Percentiles rank a stretch among this genome's conserved stretches.
Evolutionary conservation across 2,113 vertebrate genomes (phyloP).

Genomic region (Labeo rohita): DNA sequence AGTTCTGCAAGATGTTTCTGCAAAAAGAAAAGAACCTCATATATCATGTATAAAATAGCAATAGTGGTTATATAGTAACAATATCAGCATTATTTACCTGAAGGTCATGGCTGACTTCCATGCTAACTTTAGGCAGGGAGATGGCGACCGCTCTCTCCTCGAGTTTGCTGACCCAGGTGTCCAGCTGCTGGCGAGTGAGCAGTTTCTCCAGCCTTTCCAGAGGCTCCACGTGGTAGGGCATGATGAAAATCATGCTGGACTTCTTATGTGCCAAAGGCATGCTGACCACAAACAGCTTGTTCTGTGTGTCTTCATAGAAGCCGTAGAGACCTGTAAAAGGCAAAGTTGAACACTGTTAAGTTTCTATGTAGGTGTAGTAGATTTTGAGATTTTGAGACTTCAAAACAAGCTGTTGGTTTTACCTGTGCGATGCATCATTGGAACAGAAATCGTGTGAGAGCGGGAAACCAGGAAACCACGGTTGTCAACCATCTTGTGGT

Average conservation of each 20-base stretch:
- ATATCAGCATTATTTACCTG: slow-evolving; percentile 75
- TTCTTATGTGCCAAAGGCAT: slow-evolving; percentile 95
- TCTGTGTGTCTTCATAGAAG: slow-evolving; percentile 85
- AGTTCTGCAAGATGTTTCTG: slow-evolving; percentile 92
- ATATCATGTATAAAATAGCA: background rate
- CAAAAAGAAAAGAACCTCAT: slow-evolving; percentile 33
- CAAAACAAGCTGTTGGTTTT: slow-evolving; percentile 42
- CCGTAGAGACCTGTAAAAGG: slow-evolving; percentile 85
- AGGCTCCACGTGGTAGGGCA: slow-evolving; percentile 92
- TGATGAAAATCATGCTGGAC: slow-evolving; percentile 91
- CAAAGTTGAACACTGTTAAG: background rate
- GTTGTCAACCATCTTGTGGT: slow-evolving; percentile 95
- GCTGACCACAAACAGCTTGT: slow-evolving; percentile 83
- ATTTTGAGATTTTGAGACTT: background rate
- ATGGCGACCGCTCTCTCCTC: slow-evolving; percentile 89
- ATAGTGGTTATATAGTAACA: background rate
- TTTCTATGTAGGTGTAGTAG: background rate
- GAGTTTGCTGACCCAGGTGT: slow-evolving; percentile 87
- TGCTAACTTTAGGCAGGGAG: slow-evolving; percentile 87
- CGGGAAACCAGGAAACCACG: slow-evolving; percentile 91
- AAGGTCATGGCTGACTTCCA: slow-evolving; percentile 93
- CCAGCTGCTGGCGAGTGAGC: slow-evolving; percentile 89
- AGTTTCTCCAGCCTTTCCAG: slow-evolving; percentile 92
- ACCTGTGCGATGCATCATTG: slow-evolving; percentile 99
- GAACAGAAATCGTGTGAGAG: slow-evolving; percentile 85